Evolutionary conservation across 2,113 vertebrate species (phyloP).

Genomic region (Charina bottae): DNA sequence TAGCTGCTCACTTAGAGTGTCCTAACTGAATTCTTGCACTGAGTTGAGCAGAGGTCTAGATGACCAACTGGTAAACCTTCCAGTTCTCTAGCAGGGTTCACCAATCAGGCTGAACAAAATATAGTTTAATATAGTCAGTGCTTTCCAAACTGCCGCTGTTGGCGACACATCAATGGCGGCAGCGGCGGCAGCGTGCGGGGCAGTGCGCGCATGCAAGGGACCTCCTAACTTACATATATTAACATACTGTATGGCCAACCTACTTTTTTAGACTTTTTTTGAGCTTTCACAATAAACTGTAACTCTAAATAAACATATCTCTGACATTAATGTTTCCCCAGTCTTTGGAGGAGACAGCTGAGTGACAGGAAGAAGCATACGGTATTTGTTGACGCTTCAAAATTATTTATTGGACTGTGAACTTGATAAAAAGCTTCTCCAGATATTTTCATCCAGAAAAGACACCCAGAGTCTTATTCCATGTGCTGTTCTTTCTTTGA

Average conservation of each 20-base stretch:
- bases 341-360: constrained; percentile 23
- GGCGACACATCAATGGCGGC: too few relatives aligned
- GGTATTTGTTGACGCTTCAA: constrained; percentile 32
- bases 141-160: too few relatives aligned
- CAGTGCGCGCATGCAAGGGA: too few relatives aligned
- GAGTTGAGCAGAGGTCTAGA: background rate
- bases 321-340: constrained; percentile 21
- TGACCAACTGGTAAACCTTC: background rate
- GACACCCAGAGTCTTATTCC: background rate
- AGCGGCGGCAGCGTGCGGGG: too few relatives aligned
- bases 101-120: background rate
- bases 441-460: background rate
- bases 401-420: constrained; percentile 36
- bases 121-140: too few relatives aligned
- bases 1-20: background rate
- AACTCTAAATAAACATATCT: background rate
- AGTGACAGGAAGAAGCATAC: background rate
- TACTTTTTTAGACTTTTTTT: background rate
- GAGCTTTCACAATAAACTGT: background rate
- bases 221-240: background rate
- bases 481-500: background rate
- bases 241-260: background rate
- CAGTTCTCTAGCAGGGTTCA: background rate
- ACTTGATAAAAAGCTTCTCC: background rate
- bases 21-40: background rate